phyloP scores from a whole-genome alignment of 2,797 vertebrate genomes.

The Naso thynnoides region DNA sequence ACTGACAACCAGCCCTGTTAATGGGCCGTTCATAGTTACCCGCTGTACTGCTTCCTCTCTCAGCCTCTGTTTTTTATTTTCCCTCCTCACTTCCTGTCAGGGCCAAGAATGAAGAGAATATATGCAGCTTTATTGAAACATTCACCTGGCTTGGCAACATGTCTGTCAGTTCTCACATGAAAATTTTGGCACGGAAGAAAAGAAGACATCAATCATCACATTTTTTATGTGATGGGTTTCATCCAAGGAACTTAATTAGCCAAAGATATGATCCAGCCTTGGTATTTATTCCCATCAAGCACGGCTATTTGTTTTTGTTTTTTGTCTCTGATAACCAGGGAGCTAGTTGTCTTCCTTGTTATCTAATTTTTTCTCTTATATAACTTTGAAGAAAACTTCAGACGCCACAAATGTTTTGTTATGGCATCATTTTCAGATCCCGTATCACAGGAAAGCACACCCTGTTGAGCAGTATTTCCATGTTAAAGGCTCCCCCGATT shows the following conservation, averaged over 20 bases:
- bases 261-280: slow-evolving; percentile 49
- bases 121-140: slow-evolving; percentile 32
- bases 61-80: slow-evolving; percentile 21
- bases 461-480: slow-evolving; percentile 45
- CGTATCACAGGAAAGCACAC: slow-evolving; percentile 57
- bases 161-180: slow-evolving; percentile 17
- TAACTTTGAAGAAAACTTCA: slow-evolving; percentile 58
- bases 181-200: slow-evolving; percentile 33
- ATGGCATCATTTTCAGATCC: slow-evolving; percentile 49
- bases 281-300: slow-evolving; percentile 53
- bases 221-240: slow-evolving; percentile 34
- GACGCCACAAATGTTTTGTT: slow-evolving; percentile 58
- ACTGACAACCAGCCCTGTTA: slow-evolving; percentile 71
- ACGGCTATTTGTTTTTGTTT: slow-evolving; percentile 51
- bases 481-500: slow-evolving; percentile 53
- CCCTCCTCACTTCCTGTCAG: slow-evolving; percentile 46
- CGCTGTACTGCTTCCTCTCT: slow-evolving; percentile 36
- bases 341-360: slow-evolving; percentile 36
- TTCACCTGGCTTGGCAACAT: slow-evolving; percentile 52
- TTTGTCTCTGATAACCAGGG: slow-evolving; percentile 43
- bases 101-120: slow-evolving; percentile 26
- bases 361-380: slow-evolving; percentile 1
- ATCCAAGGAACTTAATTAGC: slow-evolving; percentile 52
- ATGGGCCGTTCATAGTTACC: slow-evolving; percentile 69
- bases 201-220: slow-evolving; percentile 38